A percentile compares a stretch with the other conserved stretches of the same genome.
Evolutionary conservation across 2,797 vertebrate genomes (phyloP).

Genomic region (Tokudaia tokunoshimensis): DNA sequence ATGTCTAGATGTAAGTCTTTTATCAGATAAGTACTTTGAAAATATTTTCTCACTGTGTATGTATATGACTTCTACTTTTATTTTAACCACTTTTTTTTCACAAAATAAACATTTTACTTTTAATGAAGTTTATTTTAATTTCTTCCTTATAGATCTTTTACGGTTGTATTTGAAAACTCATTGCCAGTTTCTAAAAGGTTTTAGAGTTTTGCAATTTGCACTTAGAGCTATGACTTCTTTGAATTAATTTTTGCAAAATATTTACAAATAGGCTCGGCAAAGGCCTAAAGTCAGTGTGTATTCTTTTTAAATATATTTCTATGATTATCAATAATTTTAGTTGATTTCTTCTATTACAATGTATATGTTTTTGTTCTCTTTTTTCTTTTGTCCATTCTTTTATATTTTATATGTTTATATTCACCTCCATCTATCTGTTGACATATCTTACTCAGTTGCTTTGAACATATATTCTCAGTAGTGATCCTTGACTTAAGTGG

Average conservation of each 20-base stretch:
- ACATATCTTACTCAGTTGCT: neutral
- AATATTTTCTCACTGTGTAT: neutral
- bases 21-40: neutral
- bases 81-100: neutral
- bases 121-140: slow-evolving; percentile 12
- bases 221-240: slow-evolving; percentile 6
- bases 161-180: neutral
- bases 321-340: neutral
- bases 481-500: neutral
- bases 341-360: neutral
- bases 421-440: neutral
- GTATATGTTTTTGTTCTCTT: neutral
- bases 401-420: neutral
- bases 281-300: neutral
- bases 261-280: neutral
- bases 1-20: neutral
- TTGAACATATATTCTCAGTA: neutral
- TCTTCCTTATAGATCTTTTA: slow-evolving; percentile 25
- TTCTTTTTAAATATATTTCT: slow-evolving; percentile 23
- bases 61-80: neutral
- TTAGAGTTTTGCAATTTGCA: slow-evolving; percentile 40
- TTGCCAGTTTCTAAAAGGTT: neutral
- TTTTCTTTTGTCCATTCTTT: neutral
- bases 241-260: slow-evolving; percentile 10
- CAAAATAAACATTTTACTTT: slow-evolving; percentile 33